Base-by-base conservation (phyloP, 2,888 invertebrate genomes). In the Odontomyia ornata region DNA sequence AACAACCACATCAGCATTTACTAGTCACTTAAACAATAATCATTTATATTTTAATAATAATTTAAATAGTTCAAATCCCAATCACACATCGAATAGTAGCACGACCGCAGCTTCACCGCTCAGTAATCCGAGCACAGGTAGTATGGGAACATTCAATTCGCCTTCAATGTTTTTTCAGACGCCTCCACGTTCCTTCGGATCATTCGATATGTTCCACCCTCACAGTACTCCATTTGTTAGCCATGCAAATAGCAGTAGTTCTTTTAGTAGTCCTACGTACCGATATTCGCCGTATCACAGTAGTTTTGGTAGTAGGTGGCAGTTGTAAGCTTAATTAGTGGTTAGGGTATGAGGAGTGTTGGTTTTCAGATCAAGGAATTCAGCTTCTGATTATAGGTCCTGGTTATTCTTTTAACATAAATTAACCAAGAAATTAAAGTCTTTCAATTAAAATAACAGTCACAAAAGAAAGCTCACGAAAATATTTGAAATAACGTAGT, bases 141-240 rank as follows among this genome's bases (percentile, higher is more conserved):
- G 83, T 83, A 83, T 81, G 77, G 81, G 82, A 36, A 80, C 82
- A 67, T 83, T 83, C 36, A 81, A 81, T 75, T 82, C 82, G 80
- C 81, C 83, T 73, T 83, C 85, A 76, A 75, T 76, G 64, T 77
- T 72, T 46, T 77, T 72, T 71, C 77, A 76, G 62, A 87, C 86
- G 73, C 87, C 87, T 36, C 86, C 86, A 64, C 83, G 87, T 76
- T 78, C 80, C 0, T 79, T 79, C 60, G 85, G 85, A 81, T 85
- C 85, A 81, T 79, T 79, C 65, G 86, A 86, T 83, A 86, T 86
- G 85, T 86, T 86, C 83, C 86, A 86, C 79, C 69, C 46, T 43
- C 86, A 86, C 81, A 86, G 86, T 81, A 86, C 86, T 57, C 86
- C 86, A 77, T 86, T 86, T 78, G 86, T 86, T 75, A 84, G 85